phyloP scores from a whole-genome alignment of 2,888 invertebrate genomes.

The Zaprionus bogoriensis region DNA sequence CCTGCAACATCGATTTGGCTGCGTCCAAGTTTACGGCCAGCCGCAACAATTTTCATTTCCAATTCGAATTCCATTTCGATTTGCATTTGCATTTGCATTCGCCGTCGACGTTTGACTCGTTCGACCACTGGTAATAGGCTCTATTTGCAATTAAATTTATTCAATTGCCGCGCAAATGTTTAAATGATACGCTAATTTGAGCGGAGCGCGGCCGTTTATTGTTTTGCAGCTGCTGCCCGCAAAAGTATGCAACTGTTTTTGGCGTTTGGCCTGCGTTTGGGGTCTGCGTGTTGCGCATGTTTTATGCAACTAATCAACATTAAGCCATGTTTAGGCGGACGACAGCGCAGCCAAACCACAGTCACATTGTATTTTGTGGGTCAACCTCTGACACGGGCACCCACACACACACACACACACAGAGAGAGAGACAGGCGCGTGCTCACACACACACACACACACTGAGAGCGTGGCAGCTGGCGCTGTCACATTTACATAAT shows the following conservation, averaged over 20 bases:
- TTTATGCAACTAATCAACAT: constrained; percentile 75
- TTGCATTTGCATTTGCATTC: constrained; percentile 10
- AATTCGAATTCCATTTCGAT: no score
- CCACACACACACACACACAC: constrained; percentile 20
- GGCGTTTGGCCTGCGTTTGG: constrained; percentile 43
- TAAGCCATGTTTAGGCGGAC: constrained; percentile 66
- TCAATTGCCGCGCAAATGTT: constrained; percentile 67
- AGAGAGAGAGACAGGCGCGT: constrained; percentile 3
- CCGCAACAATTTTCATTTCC: constrained; percentile 36
- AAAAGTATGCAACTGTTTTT: constrained; percentile 40
- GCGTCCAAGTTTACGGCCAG: constrained; percentile 30
- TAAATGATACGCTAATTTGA: constrained; percentile 63
- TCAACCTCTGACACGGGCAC: constrained; percentile 41
- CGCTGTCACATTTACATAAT: constrained; percentile 74
- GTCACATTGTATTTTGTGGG: constrained; percentile 61
- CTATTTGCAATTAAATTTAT: constrained; percentile 72
- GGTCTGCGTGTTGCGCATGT: constrained; percentile 72
- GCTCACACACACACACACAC: constrained; percentile 30
- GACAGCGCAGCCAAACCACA: constrained; percentile 36
- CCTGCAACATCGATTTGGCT: constrained; percentile 44
- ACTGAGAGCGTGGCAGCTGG: constrained; percentile 32
- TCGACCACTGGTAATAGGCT: constrained; percentile 46
- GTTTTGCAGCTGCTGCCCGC: constrained; percentile 26
- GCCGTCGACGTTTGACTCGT: no score
- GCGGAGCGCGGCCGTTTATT: constrained; percentile 35